These are phyloP conservation scores for Nasua narica DNA, from an alignment of 2,797 vertebrate genomes.

Conservation along the genomic window DNA sequence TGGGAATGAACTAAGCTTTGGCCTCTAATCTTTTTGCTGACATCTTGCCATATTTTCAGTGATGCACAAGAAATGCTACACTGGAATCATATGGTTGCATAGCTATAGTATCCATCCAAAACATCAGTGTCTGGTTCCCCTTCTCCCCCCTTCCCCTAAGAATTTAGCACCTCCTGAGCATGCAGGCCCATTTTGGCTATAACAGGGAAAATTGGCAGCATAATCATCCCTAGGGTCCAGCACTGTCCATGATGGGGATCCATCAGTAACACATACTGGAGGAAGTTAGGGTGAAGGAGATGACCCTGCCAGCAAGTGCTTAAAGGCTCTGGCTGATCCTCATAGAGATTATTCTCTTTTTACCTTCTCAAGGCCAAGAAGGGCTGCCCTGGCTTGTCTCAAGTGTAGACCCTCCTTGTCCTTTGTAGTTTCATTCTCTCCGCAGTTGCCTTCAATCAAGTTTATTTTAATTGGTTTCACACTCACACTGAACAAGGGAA, in stretches of 20 bases:
- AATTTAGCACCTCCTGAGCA: background rate
- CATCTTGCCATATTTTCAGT: constrained; percentile 13
- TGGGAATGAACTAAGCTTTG: constrained; percentile 62
- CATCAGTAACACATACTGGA: background rate
- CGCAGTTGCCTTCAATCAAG: background rate
- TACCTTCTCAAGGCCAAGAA: background rate
- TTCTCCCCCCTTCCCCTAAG: background rate
- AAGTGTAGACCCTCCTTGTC: background rate
- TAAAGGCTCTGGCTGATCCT: background rate
- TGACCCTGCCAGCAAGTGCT: background rate
- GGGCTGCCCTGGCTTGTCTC: background rate
- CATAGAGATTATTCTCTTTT: background rate
- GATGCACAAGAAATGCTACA: background rate
- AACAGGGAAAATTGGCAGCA: background rate
- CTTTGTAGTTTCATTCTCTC: background rate
- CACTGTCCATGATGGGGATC: background rate
- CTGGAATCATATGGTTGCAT: background rate
- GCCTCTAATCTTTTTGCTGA: background rate
- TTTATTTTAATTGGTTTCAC: constrained; percentile 5
- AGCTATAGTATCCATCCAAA: background rate
- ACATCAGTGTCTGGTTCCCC: background rate
- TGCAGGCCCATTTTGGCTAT: background rate
- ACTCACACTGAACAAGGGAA: background rate
- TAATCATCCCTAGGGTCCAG: background rate
- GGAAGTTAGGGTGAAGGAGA: background rate